Evolutionary conservation across 1,140 invertebrate species (phyloP), one percentile per base, ranked within the genome.

Genomic region (Adoxophyes honmai): DNA sequence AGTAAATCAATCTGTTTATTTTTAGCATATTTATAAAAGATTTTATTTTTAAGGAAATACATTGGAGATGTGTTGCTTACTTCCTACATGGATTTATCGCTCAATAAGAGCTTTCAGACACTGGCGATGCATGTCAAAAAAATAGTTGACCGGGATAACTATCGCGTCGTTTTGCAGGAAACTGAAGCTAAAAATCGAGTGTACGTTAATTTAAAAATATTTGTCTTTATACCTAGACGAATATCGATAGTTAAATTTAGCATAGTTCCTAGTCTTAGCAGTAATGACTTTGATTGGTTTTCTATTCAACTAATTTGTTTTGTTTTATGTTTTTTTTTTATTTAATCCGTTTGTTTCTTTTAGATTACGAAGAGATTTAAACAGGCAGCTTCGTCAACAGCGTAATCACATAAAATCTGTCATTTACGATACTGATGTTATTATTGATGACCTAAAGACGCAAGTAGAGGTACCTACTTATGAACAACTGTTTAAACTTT

Each of bases 341-440:
- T n/a, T n/a, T n/a, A n/a, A n/a, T n/a, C n/a, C n/a, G n/a, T 16
- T 3, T 33, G 21, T 34, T 56, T 44, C 56, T 42, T 35, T 57
- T 34, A 85, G 75, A 6, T 34, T 71, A 16, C 67, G 70, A 10
- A 68, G 68, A 7, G 78, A 81, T 3, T 57, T 78, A 28, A 63
- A 60, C 3, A 75, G 66, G 42, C 81, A 83, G 62, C 51, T 86
- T 34, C 63, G 83, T 21, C 83, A 86, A 52, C 80, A 78, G 56
- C 68, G 75, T 1, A 83, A 78, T 59, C 81, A 84, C 36, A 67
- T 75, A 11, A 83, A 80, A 55, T 66, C 75, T 4, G 70, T 76
- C 13, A 57, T 70, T 18, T 84, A 84, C 48, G 81, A 83, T 42
- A 71, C 74, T 6, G 64, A 85, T 21, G 60, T 58, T 18, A 68